Evolutionary conservation across 2,797 vertebrate genomes (phyloP), one percentile per base, ranked within the genome.

Genomic region (Hydrocynus forskahlii): DNA sequence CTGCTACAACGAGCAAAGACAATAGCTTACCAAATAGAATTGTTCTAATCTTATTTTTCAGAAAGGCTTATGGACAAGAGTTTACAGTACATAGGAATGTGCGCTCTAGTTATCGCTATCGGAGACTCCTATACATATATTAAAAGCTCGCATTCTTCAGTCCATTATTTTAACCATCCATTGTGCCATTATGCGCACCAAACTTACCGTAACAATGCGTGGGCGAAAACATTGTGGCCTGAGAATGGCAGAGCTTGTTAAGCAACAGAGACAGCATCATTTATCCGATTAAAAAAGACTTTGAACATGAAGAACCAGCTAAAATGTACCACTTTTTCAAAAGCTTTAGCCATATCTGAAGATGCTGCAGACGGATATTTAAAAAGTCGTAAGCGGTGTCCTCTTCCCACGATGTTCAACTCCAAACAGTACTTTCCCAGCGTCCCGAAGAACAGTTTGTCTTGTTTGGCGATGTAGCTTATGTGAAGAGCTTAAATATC

Each of bases 201-300:
- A 94, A 95, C 95, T 95, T 93, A 95, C 94, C 95, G 94, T 94
- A 93, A 93, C 92, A 94, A 78, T 91, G 94, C 92, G 94, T 95
- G 93, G 94, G 94, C 92, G 94, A 94, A 91, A 94, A 95, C 94
- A 94, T 92, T 88, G 89, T 43, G 81, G 90, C 86, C 43, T 93
- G 90, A 94, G 94, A 93, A 91, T 93, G 86, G 88, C 85, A 82
- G 84, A 90, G 66, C 92, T 88, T 94, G 94, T 94, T 92, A 92
- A 89, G 87, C 87, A 88, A 91, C 88, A 92, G 83, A 86, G 81
- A 87, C 85, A 87, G 78, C 89, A 90, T 87, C 78, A 84, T 89
- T 89, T 91, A 91, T 86, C 91, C 87, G 67, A 85, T 88, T 76
- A 83, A 86, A 88, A 83, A 85, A 87, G 89, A 66, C 89, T 90